Conservation (phyloP, 30 jellyfish, hydroid and myxozoan genomes). For the Haliclystus octoradiatus region DNA sequence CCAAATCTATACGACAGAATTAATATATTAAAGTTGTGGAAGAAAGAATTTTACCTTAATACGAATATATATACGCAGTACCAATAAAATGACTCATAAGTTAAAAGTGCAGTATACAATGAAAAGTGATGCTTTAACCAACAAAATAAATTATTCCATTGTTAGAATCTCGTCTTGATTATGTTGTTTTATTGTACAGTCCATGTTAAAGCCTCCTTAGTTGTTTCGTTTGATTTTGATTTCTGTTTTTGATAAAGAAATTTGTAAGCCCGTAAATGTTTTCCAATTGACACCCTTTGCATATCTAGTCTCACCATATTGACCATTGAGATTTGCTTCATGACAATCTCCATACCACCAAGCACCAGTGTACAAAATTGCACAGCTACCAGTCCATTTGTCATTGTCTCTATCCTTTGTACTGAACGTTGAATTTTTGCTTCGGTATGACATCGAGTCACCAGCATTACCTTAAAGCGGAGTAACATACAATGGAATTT, state of each 20-base stretch:
- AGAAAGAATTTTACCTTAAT: too few species aligned
- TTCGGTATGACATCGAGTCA: neutral
- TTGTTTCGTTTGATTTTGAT: neutral
- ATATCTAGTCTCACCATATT: neutral
- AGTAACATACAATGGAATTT: too few species aligned
- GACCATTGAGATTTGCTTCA: neutral
- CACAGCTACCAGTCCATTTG: neutral
- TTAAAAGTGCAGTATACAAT: too few species aligned
- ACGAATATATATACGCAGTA: too few species aligned
- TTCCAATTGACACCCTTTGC: neutral
- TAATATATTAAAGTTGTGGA: too few species aligned
- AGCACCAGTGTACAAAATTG: neutral
- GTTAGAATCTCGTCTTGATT: too few species aligned
- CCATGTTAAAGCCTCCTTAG: too few species aligned
- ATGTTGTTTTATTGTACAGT: too few species aligned
- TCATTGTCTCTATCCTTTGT: neutral
- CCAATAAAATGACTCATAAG: too few species aligned
- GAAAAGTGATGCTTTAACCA: too few species aligned
- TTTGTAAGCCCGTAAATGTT: neutral
- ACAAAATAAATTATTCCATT: too few species aligned
- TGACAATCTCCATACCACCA: conserved; percentile 1
- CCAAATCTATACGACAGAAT: too few species aligned
- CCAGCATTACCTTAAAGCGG: neutral
- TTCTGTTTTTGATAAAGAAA: neutral
- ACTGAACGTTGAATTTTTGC: neutral